Base-by-base conservation (phyloP, 2,113 vertebrate genomes). In the zebrafish (Danio rerio) region DNA sequence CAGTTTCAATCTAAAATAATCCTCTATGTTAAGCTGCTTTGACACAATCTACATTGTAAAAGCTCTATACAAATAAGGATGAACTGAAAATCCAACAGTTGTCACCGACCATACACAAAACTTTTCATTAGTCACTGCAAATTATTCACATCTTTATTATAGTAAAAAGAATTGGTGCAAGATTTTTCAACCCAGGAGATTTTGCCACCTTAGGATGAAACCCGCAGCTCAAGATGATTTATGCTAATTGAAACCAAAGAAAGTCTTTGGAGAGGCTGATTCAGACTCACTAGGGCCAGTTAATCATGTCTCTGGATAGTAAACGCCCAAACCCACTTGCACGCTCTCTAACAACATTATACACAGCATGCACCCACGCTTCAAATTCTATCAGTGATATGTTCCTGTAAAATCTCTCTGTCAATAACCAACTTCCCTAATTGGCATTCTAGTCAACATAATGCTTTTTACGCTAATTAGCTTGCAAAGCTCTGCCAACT, bases 241-340 rank as follows among this genome's bases (percentile, higher is more conserved):
- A 47, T 75, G 55, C 10, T 75, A 78, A 78, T 78, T 78, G 8
- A 63, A 78, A 49, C 18, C 20, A 78, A 58, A 63, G 43, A 62
- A 16, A 87, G 62, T 75, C 52, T 69, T 66, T 87, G 53, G 82
- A 49, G 73, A 85, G 69, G 0, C 70, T 62, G 87, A 85, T 88
- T 86, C 79, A 77, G 70, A 89, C 86, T 86, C 87, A 61, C 65
- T 86, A 83, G 74, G 83, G 75, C 71, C 77, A 53, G 40, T 87
- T 88, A 88, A 88, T 87, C 7, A 72, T 65, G 53, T 89, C 83
- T 61, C 83, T 88, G 83, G 83, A 85, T 73, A 87, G 85, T 77
- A 43, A 13, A 72, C 6, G 75, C 81, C 73, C 66, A 3, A 81
- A 81, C 71, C 79, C 70, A 52, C 45, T 81, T 61, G 63, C 72